These are phyloP conservation scores for Lycocorax pyrrhopterus DNA, from an alignment of 2,113 vertebrate genomes.

Conservation along the genomic window DNA sequence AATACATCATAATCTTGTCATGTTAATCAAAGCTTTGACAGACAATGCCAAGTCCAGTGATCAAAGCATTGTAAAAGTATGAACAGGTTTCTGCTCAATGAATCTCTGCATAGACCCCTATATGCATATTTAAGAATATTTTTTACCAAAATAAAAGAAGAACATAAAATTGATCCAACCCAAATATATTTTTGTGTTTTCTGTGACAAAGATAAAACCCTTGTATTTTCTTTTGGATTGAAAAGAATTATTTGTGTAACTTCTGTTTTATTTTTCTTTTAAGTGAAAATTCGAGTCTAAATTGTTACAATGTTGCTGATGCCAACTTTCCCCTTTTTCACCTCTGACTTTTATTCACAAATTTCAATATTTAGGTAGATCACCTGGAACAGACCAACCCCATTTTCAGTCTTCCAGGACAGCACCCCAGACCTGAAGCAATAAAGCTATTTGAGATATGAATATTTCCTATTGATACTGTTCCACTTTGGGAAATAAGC, in stretches of 20 bases:
- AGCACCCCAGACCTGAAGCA: slow-evolving; percentile 2
- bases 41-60: not conserved
- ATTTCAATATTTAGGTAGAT: not conserved
- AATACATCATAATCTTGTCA: not conserved
- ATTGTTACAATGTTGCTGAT: not conserved
- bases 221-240: not conserved
- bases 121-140: not conserved
- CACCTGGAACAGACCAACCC: not conserved
- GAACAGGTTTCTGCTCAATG: not conserved
- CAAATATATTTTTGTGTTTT: not conserved
- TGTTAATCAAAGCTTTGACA: not conserved
- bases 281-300: not conserved
- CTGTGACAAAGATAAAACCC: not conserved
- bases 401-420: not conserved
- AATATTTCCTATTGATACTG: slow-evolving; percentile 7
- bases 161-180: not conserved
- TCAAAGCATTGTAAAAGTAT: not conserved
- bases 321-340: not conserved
- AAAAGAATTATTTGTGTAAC: not conserved
- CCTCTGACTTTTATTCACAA: not conserved
- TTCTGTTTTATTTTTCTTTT: not conserved
- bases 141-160: not conserved
- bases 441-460: not conserved
- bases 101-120: not conserved
- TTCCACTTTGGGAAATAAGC: slow-evolving; percentile 8